Conservation (phyloP, 2,888 invertebrate genomes). For the Camptogramma bilineatum region DNA sequence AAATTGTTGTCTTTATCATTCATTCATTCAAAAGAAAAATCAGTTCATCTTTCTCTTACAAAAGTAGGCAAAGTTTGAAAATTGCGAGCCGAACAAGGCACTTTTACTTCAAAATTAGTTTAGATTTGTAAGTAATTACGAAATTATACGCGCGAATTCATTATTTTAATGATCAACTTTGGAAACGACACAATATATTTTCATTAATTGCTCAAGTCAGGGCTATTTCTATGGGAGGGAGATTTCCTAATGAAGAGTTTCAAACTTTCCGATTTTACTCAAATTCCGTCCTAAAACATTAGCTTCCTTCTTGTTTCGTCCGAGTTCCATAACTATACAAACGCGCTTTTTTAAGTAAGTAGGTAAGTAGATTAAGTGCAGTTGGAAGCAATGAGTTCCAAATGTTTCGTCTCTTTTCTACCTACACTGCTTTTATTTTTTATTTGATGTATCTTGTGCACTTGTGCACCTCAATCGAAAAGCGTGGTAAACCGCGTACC, state of each 20-base stretch:
- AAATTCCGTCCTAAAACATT: slow-evolving; percentile 42
- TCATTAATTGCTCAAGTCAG: slow-evolving; percentile 45
- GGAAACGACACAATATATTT: slow-evolving; percentile 47
- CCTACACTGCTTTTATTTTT: too few relatives aligned
- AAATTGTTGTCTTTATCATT: neutral
- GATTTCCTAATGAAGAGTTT: slow-evolving; percentile 55
- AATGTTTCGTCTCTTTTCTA: too few relatives aligned
- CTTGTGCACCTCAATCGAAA: too few relatives aligned
- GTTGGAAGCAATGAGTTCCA: too few relatives aligned
- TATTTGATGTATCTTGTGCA: too few relatives aligned
- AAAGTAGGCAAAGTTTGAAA: neutral
- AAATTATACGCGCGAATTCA: slow-evolving; percentile 43
- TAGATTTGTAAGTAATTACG: slow-evolving; percentile 26
- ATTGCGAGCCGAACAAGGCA: neutral
- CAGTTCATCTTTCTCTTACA: neutral
- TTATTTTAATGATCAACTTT: slow-evolving; percentile 52
- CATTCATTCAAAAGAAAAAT: neutral
- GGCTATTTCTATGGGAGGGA: slow-evolving; percentile 41
- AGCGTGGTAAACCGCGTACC: too few relatives aligned
- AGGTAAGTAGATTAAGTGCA: too few relatives aligned
- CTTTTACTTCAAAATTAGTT: slow-evolving; percentile 12
- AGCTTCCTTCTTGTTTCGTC: too few relatives aligned
- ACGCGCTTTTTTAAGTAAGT: too few relatives aligned
- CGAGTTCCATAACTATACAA: too few relatives aligned
- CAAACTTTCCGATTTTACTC: slow-evolving; percentile 48